Evolutionary conservation across 2,888 invertebrate genomes (phyloP), one percentile per base, ranked within the genome.

Genomic region (Choristoneura rosaceana): DNA sequence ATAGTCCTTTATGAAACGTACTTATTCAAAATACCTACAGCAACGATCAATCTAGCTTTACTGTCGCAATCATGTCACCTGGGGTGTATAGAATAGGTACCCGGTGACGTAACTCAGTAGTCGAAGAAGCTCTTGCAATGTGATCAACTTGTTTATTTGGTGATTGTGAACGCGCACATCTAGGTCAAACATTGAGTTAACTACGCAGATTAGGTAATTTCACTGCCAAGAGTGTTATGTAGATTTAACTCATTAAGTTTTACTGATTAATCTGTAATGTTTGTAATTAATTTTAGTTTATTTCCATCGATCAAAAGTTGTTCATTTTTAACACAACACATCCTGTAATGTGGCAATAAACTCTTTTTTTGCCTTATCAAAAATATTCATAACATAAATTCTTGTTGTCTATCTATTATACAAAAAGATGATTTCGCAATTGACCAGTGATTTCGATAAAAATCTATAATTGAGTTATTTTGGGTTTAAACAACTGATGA

Each of bases 61-160:
- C 9, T 9, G 52, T 9, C 52, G 15, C 52, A 15, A 5, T 7
- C 14, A 50, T 47, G 17, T 17, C 52, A 15, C 17, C 9, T 15
- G 5, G 15, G 14, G 3, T 60, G 25, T 25, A 60, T 41, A 61
- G 15, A 55, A 61, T 12, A 58, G 8, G 9, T 5, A 15, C 17
- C 52, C 52, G 17, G 58, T 71, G 55, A 68, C 58, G 71, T 71
- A 71, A 71, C 66, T 55, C 52, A 4, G 58, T 64, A 64, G 62
- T 65, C 43, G 70, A 66, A 62, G 71, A 67, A 14, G 55, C 43
- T 66, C 65, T 67, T 45, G 67, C 71, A 67, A 71, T 58, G 15
- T 25, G 62, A 58, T 63, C 55, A 66, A 68, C 55, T 71, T 47
- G 67, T 71, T 71, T 71, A 58, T 71, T 71, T 63, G 71, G 71